Conservation (phyloP, 2,113 vertebrate species). For the Greenwoodochromis staneri region DNA sequence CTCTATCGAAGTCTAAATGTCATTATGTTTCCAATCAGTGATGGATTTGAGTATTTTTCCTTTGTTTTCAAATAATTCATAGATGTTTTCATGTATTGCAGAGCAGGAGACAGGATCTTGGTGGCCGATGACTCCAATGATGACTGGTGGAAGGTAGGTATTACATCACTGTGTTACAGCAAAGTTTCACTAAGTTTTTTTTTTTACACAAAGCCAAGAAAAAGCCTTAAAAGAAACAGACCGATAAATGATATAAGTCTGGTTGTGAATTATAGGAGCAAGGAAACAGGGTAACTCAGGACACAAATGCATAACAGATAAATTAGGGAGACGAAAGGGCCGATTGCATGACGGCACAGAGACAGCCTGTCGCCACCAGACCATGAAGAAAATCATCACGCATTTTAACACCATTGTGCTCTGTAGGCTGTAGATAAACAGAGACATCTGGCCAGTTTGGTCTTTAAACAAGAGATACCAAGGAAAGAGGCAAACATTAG, state of each 20-base stretch:
- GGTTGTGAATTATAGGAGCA: conserved; percentile 7
- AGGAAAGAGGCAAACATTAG: neutral
- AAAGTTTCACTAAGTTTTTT: neutral
- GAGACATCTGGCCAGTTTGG: conserved; percentile 15
- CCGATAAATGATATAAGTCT: conserved; percentile 6
- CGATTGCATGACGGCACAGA: neutral
- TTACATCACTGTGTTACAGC: neutral
- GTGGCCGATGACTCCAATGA: conserved; percentile 90
- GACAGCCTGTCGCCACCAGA: conserved; percentile 7
- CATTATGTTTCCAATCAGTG: neutral
- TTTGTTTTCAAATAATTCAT: neutral
- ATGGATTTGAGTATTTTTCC: neutral
- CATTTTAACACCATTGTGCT: conserved; percentile 15
- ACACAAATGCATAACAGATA: conserved; percentile 3
- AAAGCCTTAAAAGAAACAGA: neutral
- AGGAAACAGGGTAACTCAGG: neutral
- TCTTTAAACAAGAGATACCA: neutral
- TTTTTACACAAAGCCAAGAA: neutral
- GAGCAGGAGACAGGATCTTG: conserved; percentile 89
- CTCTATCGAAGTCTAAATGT: neutral
- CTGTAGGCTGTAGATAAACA: conserved; percentile 6
- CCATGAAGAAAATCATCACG: conserved; percentile 19
- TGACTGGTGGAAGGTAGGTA: conserved; percentile 95
- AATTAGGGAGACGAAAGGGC: conserved; percentile 30
- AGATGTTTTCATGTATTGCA: conserved; percentile 38